Evolutionary conservation across 2,113 vertebrate genomes (phyloP).

Genomic region (Petaurus breviceps): DNA sequence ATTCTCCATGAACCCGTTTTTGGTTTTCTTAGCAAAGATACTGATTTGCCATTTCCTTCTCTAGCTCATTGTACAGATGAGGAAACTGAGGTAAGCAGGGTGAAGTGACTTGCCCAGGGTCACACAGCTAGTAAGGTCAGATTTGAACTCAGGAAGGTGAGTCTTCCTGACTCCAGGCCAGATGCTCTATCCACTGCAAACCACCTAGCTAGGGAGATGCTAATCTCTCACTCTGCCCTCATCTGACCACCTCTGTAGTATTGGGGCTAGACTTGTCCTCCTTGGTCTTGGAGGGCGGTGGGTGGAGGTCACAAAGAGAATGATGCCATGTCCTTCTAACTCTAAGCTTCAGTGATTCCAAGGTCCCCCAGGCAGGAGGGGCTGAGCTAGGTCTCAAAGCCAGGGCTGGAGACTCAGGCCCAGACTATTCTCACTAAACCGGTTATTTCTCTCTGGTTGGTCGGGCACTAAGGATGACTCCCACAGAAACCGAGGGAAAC

Average conservation of each 20-base stretch:
- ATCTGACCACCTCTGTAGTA: too few relatives aligned
- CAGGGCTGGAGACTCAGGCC: background rate
- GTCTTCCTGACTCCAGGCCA: too few relatives aligned
- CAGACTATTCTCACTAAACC: background rate
- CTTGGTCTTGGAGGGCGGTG: too few relatives aligned
- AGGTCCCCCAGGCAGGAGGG: background rate
- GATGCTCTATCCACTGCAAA: too few relatives aligned
- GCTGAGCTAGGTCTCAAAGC: background rate
- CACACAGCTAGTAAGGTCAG: background rate
- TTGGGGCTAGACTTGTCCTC: too few relatives aligned
- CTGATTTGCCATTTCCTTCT: background rate
- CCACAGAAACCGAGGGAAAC: background rate
- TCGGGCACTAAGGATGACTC: background rate
- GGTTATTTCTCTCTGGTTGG: background rate
- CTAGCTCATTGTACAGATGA: background rate
- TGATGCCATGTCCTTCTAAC: background rate
- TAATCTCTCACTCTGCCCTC: too few relatives aligned
- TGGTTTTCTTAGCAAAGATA: background rate
- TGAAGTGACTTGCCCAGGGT: background rate
- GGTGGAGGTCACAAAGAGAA: background rate
- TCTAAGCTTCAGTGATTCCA: background rate
- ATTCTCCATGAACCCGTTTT: background rate
- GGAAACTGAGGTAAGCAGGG: background rate
- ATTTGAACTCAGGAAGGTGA: background rate
- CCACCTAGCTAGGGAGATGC: too few relatives aligned